A percentile compares a stretch with the other conserved stretches of the same genome.
Conservation (phyloP, 35 echinoderm and acorn worm species). For the Apostichopus californicus region DNA sequence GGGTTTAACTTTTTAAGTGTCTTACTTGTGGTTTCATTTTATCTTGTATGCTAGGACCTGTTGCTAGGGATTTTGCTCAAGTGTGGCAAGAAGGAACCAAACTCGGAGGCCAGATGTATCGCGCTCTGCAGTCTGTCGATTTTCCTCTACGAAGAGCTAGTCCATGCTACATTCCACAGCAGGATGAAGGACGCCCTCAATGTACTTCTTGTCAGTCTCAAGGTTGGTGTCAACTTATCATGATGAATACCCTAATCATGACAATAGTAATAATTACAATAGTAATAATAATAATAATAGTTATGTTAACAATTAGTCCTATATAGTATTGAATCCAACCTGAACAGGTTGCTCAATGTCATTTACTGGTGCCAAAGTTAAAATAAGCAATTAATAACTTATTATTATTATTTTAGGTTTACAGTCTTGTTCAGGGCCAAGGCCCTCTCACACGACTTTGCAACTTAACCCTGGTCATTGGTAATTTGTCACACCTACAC, state of each 20-base stretch:
- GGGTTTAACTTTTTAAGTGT: background rate
- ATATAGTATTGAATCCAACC: too few relatives aligned
- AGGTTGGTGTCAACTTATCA: conserved; percentile 54
- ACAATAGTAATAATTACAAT: too few relatives aligned
- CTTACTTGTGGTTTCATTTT: background rate
- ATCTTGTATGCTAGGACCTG: conserved; percentile 70
- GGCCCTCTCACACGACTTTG: too few relatives aligned
- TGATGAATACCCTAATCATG: too few relatives aligned
- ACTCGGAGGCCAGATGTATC: conserved; percentile 93
- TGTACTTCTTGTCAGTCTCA: conserved; percentile 90
- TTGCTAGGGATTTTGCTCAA: conserved; percentile 75
- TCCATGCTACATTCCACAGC: conserved; percentile 91
- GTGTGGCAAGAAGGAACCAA: conserved; percentile 86
- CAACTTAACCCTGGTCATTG: too few relatives aligned
- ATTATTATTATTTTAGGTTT: too few relatives aligned
- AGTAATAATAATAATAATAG: too few relatives aligned
- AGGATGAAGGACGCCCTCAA: conserved; percentile 91
- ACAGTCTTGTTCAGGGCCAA: too few relatives aligned
- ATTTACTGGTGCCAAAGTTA: background rate
- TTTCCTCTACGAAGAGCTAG: conserved; percentile 94
- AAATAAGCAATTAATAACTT: background rate
- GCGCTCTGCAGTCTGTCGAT: conserved; percentile 89
- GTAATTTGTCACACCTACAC: too few relatives aligned
- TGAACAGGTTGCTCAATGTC: too few relatives aligned
- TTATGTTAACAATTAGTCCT: too few relatives aligned